Percentiles rank a stretch among this genome's conserved stretches.
Evolutionary conservation across 2,797 vertebrate species (phyloP).

Genomic region (Peromyscus attwateri): DNA sequence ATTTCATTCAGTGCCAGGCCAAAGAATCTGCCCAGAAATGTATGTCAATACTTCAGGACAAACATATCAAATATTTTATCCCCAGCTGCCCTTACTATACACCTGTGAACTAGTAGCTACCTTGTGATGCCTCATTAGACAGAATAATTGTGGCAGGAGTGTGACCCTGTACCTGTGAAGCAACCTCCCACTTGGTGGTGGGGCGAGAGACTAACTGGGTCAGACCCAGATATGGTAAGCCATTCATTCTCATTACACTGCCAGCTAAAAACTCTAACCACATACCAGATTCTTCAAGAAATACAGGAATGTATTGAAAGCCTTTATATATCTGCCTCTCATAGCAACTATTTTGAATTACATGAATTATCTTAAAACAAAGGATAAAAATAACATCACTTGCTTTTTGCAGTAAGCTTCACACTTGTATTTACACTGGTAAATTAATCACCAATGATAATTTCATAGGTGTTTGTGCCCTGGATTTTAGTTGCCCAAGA

Average conservation of each 20-base stretch:
- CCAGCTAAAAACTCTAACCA: conserved; percentile 89
- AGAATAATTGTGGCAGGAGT: conserved; percentile 89
- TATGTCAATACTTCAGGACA: conserved; percentile 77
- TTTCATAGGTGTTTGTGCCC: conserved; percentile 57
- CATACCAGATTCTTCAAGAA: conserved; percentile 81
- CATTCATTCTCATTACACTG: conserved; percentile 93
- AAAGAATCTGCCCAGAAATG: conserved; percentile 81
- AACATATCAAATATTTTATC: conserved; percentile 77
- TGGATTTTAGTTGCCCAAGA: conserved; percentile 58
- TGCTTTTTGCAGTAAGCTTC: conserved; percentile 53
- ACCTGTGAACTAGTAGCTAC: conserved; percentile 82
- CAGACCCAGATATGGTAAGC: conserved; percentile 90
- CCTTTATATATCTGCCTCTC: conserved; percentile 65
- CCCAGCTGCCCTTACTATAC: conserved; percentile 65
- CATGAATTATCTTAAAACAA: conserved; percentile 75
- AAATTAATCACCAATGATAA: conserved; percentile 74
- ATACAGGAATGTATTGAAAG: conserved; percentile 77
- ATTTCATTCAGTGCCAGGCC: conserved; percentile 79
- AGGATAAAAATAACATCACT: conserved; percentile 66
- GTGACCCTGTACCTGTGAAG: conserved; percentile 89
- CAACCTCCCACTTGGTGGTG: conserved; percentile 89
- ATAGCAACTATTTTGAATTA: conserved; percentile 70
- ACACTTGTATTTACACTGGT: conserved; percentile 69
- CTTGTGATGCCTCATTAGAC: conserved; percentile 87
- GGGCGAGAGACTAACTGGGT: conserved; percentile 92